Conservation (phyloP, 2,797 vertebrate species). For the Furcifer pardalis region DNA sequence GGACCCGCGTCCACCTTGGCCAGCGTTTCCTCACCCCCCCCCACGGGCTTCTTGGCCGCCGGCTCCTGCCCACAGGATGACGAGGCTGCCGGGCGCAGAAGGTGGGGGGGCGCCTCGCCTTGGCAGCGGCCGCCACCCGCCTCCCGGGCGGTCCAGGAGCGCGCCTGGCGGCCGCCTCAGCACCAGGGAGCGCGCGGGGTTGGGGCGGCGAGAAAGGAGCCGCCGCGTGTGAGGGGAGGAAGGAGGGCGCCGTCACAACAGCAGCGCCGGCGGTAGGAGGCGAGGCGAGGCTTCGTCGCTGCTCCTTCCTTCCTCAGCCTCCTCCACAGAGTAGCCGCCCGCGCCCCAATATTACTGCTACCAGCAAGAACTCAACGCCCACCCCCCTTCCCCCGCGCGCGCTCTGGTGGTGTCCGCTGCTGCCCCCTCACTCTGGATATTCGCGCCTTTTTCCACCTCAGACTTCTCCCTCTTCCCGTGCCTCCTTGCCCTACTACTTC, state of each 20-base stretch:
- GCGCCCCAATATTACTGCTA: too few relatives aligned
- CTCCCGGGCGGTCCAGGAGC: background rate
- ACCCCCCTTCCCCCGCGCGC: too few relatives aligned
- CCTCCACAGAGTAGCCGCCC: too few relatives aligned
- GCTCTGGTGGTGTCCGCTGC: too few relatives aligned
- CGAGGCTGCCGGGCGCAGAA: background rate
- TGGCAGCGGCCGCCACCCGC: too few relatives aligned
- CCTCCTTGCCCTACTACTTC: background rate
- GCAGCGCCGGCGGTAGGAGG: background rate
- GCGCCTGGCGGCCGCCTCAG: background rate
- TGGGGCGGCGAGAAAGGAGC: background rate
- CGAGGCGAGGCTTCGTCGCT: background rate
- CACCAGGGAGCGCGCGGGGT: background rate
- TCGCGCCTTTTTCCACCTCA: background rate
- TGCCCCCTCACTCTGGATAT: background rate
- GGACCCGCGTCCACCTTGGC: too few relatives aligned
- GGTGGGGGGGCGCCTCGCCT: background rate
- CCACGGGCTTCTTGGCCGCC: background rate
- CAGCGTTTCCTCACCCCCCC: background rate
- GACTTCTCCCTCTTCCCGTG: background rate
- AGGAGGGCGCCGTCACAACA: background rate
- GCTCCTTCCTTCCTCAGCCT: too few relatives aligned
- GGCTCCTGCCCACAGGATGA: too few relatives aligned
- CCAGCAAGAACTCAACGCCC: too few relatives aligned
- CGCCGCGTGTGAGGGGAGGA: background rate